Evolutionary conservation across 2,888 invertebrate genomes (phyloP), one percentile per base, ranked within the genome.

Genomic region (Pristionchus arcanus): DNA sequence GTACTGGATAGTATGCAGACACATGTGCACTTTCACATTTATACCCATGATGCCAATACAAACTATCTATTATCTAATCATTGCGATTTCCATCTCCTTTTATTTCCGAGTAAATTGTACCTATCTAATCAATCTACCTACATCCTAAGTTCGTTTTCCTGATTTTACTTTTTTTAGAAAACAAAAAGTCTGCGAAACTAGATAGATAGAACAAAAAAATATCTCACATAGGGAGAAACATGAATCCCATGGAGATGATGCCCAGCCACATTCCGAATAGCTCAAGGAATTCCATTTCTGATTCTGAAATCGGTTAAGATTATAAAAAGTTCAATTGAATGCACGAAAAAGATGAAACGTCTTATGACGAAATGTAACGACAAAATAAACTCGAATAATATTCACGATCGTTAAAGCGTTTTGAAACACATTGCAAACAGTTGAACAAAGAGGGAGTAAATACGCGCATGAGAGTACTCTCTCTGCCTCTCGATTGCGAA

Each of bases 161-260:
- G 42, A 11, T 49, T 49, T 49, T 49, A 49, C 42, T 49, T 49
- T 49, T 49, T 49, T 49, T 49, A 49, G 42, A 49, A 49, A 49
- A 7, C 3, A 9, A 42, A 49, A 49, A 49, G 11, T 49, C 42
- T 49, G 25, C 25, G 59, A 59, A 74, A 74, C 28, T 7, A 34
- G 31, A 74, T 5, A 34, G 2, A 74, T n/a, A 25, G 25, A 83
- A n/a, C 34, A 21, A 55, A 31, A n/a, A 37, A 66, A 37, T 34
- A 25, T 21, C 66, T 86, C 16, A 86, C 86, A 66, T 42, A 3
- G 86, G 86, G n/a, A 86, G 66, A 28, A 86, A n/a, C 86, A 86
- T 86, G 42, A 86, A 86, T 86, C 86, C 86, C 86, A 86, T 86
- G 15, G 86, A 66, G 42, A 86, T 86, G 16, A 86, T 86, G 11